A percentile compares a stretch with the other conserved stretches of the same genome.
These are phyloP conservation scores for Ernsta delagoae DNA, from an alignment of 2,888 invertebrate species.

Conservation along the genomic window DNA sequence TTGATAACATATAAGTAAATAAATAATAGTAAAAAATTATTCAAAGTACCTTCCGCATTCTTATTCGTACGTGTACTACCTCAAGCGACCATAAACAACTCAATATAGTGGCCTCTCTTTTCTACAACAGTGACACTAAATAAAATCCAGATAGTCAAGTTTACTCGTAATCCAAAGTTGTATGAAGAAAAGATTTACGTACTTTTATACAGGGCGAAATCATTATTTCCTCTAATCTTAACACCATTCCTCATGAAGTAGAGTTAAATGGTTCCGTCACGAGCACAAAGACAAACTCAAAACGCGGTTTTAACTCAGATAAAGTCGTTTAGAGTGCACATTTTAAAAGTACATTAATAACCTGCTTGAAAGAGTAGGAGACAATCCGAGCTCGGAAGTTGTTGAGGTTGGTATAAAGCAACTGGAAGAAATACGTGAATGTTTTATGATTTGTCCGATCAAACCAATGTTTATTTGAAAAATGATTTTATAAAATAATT, in stretches of 20 bases:
- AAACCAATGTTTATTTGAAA: no score
- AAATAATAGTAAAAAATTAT: no score
- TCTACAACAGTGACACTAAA: background rate
- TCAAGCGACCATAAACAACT: no score
- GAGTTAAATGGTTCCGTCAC: slow-evolving; percentile 66
- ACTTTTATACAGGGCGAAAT: slow-evolving; percentile 28
- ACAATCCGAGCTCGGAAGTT: slow-evolving; percentile 67
- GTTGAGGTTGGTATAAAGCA: slow-evolving; percentile 46
- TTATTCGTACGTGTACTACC: no score
- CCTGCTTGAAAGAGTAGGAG: slow-evolving; percentile 57
- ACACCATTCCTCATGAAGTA: slow-evolving; percentile 30
- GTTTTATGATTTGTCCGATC: no score
- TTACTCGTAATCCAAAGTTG: background rate
- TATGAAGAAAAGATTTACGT: slow-evolving; percentile 26
- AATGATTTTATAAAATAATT: no score
- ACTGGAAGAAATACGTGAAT: slow-evolving; percentile 11
- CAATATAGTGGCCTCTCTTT: no score
- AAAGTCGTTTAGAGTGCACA: slow-evolving; percentile 72
- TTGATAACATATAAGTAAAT: no score
- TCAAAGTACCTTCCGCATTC: no score
- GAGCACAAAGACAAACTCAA: slow-evolving; percentile 70
- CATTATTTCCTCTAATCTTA: slow-evolving; percentile 35
- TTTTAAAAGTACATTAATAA: slow-evolving; percentile 81
- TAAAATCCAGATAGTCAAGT: background rate
- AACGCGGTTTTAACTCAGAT: slow-evolving; percentile 68